phyloP scores from a whole-genome alignment of 2,888 invertebrate species.

The Drosophila hamatofila region DNA sequence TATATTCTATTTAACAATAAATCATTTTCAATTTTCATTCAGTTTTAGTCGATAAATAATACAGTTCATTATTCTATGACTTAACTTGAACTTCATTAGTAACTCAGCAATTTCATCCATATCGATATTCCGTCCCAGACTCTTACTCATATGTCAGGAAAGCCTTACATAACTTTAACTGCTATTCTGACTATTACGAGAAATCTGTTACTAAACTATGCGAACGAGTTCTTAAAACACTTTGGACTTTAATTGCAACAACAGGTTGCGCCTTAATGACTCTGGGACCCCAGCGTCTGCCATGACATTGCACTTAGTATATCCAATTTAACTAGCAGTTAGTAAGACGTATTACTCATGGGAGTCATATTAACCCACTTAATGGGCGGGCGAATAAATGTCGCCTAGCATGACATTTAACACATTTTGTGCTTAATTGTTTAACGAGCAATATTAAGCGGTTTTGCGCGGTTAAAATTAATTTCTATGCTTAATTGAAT shows the following conservation, averaged over 20 bases:
- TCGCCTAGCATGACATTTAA: constrained; percentile 39
- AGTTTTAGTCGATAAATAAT: no score
- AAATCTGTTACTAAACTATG: constrained; percentile 11
- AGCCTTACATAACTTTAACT: not conserved
- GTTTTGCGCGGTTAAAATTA: not conserved
- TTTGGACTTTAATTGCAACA: constrained; percentile 3
- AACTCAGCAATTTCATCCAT: not conserved
- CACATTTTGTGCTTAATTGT: constrained; percentile 25
- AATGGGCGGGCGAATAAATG: constrained; percentile 26
- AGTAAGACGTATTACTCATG: constrained; percentile 50
- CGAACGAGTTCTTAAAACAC: not conserved
- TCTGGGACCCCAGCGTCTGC: not conserved
- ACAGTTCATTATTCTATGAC: not conserved
- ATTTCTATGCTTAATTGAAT: not conserved
- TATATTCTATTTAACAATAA: not conserved
- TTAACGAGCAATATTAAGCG: not conserved
- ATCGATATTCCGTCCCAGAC: not conserved
- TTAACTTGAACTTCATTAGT: not conserved
- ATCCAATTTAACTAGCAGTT: not conserved
- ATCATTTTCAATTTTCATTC: no score
- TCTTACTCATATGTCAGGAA: constrained; percentile 45
- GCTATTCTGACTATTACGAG: no score
- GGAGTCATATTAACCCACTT: constrained; percentile 44
- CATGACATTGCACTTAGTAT: constrained; percentile 24
- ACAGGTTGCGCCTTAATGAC: constrained; percentile 1